Conservation (phyloP, 2,113 vertebrate species). For the Xiphophorus couchianus region DNA sequence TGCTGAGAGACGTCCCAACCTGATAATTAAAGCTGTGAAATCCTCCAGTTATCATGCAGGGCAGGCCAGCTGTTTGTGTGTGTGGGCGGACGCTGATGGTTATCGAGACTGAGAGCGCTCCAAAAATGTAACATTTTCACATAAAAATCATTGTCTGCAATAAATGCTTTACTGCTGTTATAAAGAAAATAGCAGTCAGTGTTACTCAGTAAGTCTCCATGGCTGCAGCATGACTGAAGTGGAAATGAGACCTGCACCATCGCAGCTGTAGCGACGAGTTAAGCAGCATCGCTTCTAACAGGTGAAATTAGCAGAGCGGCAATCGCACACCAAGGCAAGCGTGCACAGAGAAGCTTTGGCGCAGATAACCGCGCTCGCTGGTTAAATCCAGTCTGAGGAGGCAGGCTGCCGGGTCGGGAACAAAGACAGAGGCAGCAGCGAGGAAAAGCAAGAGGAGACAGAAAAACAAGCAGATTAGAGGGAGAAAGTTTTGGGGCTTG, state of each 20-base stretch:
- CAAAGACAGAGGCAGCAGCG: conserved; percentile 3
- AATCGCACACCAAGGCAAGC: conserved; percentile 6
- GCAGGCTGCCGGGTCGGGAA: neutral
- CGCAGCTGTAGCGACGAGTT: conserved; percentile 28
- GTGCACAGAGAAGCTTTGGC: conserved; percentile 10
- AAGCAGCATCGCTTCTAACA: conserved; percentile 44
- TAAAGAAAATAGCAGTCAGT: conserved; percentile 8
- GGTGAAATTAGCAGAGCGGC: conserved; percentile 41
- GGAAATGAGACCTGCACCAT: conserved; percentile 42
- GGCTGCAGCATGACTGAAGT: conserved; percentile 27
- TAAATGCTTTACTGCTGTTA: conserved; percentile 24
- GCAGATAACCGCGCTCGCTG: conserved; percentile 27
- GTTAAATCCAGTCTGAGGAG: conserved; percentile 21
- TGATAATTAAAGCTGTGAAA: conserved; percentile 15
- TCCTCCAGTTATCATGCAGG: conserved; percentile 10
- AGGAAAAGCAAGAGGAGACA: neutral
- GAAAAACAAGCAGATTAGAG: conserved; percentile 26
- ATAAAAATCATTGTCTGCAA: neutral
- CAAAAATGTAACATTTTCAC: conserved; percentile 11
- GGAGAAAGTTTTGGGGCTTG: conserved; percentile 28
- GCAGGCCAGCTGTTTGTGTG: neutral
- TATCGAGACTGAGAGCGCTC: conserved; percentile 1
- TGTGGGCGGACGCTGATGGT: conserved; percentile 11
- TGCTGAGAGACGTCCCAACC: conserved; percentile 11
- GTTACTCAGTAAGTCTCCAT: conserved; percentile 7